Conservation (phyloP, 2,797 vertebrate species). For the Heterohyrax brucei region DNA sequence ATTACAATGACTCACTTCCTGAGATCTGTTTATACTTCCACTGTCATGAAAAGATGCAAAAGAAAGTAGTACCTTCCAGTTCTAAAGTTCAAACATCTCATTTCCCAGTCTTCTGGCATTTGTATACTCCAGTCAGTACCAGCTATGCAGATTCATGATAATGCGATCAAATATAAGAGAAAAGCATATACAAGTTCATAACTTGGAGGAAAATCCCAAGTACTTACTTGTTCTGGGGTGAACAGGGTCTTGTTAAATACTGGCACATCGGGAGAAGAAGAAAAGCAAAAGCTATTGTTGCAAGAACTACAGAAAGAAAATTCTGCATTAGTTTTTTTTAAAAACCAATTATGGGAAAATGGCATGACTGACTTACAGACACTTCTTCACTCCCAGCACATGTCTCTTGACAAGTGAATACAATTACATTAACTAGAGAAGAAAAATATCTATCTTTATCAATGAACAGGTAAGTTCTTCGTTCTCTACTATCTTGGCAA, state of each 20-base stretch:
- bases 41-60: slow-evolving; percentile 28
- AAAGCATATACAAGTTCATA: neutral
- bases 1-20: neutral
- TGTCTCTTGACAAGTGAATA: slow-evolving; percentile 15
- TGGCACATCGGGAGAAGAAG: slow-evolving; percentile 99
- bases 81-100: slow-evolving; percentile 46
- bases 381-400: neutral
- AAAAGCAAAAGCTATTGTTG: slow-evolving; percentile 99
- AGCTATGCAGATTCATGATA: slow-evolving; percentile 1
- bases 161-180: neutral
- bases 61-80: slow-evolving; percentile 36
- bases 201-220: slow-evolving; percentile 54
- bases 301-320: slow-evolving; percentile 94
- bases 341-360: slow-evolving; percentile 60
- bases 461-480: neutral
- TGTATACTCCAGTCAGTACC: neutral
- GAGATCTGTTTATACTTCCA: slow-evolving; percentile 33
- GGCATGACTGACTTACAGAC: neutral
- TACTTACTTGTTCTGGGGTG: slow-evolving; percentile 99
- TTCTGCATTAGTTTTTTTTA: slow-evolving; percentile 73
- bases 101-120: neutral
- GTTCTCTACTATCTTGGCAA: neutral
- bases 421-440: slow-evolving; percentile 2
- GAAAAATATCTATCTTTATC: slow-evolving; percentile 7
- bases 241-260: slow-evolving; percentile 99